These are phyloP conservation scores for Baryphthengus martii DNA, from an alignment of 2,113 vertebrate species.

Conservation along the genomic window DNA sequence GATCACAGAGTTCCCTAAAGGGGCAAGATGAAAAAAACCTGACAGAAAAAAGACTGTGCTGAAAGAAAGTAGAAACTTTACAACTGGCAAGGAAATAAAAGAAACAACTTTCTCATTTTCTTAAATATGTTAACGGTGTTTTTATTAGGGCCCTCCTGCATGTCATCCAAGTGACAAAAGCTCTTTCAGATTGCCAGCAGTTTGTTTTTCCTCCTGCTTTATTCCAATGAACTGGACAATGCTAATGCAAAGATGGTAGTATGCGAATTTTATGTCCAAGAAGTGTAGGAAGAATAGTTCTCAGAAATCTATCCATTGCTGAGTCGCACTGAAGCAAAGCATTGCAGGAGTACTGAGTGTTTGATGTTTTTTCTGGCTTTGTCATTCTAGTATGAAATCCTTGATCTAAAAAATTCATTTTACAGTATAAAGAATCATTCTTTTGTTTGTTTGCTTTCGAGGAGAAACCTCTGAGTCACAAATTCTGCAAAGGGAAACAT, in stretches of 20 bases:
- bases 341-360: not conserved
- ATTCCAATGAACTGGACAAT: not conserved
- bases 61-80: not conserved
- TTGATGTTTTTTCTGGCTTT: not conserved
- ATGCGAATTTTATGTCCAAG: not conserved
- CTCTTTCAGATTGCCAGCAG: not conserved
- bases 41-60: not conserved
- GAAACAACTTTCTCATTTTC: not conserved
- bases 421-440: not conserved
- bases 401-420: not conserved
- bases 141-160: not conserved
- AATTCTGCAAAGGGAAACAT: not conserved
- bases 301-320: not conserved
- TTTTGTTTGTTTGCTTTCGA: not conserved
- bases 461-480: not conserved
- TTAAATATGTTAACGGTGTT: not conserved
- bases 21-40: not conserved
- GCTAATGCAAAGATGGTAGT: not conserved
- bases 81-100: not conserved
- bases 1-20: not conserved
- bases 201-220: not conserved
- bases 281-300: not conserved
- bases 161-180: not conserved
- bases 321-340: not conserved
- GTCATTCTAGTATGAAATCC: not conserved